Evolutionary conservation across 2,888 invertebrate genomes (phyloP), one percentile per base, ranked within the genome.

Genomic region (Lepidochrysops patricia): DNA sequence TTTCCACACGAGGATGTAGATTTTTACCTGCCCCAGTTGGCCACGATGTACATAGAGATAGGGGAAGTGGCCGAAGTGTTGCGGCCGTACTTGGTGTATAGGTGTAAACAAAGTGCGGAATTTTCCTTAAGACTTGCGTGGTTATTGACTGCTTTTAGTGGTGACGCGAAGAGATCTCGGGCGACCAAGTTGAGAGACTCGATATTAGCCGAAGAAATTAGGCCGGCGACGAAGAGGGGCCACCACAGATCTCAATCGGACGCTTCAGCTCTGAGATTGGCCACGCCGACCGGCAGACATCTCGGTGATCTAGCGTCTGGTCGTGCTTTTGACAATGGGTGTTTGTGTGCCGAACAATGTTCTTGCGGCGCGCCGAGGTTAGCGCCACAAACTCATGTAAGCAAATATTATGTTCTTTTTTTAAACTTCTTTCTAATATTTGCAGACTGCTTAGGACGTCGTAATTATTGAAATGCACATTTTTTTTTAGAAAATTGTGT

Each of bases 11-110:
- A 91, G 67, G 97, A 98, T 70, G 97, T 99, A 66, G 98, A 99
- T 90, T 97, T 98, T 82, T 99, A 98, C 89, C 92, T 99, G 79
- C 99, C 99, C 56, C 99, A 99, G 87, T 89, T 99, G 75, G 95
- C 99, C 74, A 97, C 97, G 74, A 97, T 99, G 97, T 99, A 98
- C 82, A 96, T 99, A 84, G 98, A 98, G 90, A 97, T 98, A 94
- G 95, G 95, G 74, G 98, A 98, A 79, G 94, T 98, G 68, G 98
- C 99, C 60, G 98, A 99, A 90, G 84, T 89, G 67, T 73, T 90
- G 66, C 76, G 79, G 68, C 89, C 90, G 52, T 90, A 90, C 73
- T 75, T 90, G 70, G 87, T 89, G 72, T 72, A 83, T 73, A 78
- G 90, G 79, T 98, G 98, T 91, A 93, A 98, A 74, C 93, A 94